Percentiles rank a stretch among this genome's conserved stretches.
Evolutionary conservation across 2,888 invertebrate genomes (phyloP).

Genomic region (Drosophila prolongata): DNA sequence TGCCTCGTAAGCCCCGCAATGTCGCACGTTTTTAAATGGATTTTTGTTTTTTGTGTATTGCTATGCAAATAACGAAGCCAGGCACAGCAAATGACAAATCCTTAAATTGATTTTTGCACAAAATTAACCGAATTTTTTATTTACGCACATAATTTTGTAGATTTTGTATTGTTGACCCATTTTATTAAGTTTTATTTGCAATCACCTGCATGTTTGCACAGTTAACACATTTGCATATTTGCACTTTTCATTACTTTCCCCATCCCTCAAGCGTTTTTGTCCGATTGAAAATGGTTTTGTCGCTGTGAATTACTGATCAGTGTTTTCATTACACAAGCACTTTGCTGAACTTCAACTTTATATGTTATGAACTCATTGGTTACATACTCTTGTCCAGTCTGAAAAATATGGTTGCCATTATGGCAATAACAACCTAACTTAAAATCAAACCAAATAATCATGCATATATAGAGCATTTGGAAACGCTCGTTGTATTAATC

Average conservation of each 20-base stretch:
- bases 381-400: too few relatives aligned
- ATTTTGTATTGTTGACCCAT: conserved; percentile 73
- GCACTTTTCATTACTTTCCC: conserved; percentile 44
- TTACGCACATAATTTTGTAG: conserved; percentile 36
- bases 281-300: conserved; percentile 9
- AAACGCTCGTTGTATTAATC: too few relatives aligned
- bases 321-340: neutral
- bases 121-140: conserved; percentile 69
- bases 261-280: neutral
- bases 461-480: too few relatives aligned
- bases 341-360: too few relatives aligned
- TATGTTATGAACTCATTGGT: too few relatives aligned
- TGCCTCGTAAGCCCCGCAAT: conserved; percentile 27
- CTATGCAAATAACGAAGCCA: conserved; percentile 62
- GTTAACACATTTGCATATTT: conserved; percentile 68
- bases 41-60: conserved; percentile 51
- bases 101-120: conserved; percentile 77
- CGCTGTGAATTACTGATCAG: neutral
- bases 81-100: conserved; percentile 48
- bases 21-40: conserved; percentile 38
- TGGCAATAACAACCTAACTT: too few relatives aligned
- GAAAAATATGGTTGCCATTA: too few relatives aligned
- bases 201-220: conserved; percentile 78
- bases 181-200: conserved; percentile 78
- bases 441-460: too few relatives aligned